Conservation (phyloP, 2,113 vertebrate species). For the Macquaria ambigua region DNA sequence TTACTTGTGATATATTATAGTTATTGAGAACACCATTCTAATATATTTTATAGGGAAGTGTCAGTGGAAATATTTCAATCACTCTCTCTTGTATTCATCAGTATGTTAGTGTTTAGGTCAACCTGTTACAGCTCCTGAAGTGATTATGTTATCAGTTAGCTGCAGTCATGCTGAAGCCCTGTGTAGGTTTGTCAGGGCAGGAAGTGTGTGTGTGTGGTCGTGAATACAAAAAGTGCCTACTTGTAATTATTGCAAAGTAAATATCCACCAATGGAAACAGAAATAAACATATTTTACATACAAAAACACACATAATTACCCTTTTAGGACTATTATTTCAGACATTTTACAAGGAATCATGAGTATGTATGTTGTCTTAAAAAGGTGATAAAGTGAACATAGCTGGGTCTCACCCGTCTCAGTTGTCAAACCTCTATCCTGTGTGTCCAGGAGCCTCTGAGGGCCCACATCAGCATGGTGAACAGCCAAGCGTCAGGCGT, state of each 20-base stretch:
- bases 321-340: background rate
- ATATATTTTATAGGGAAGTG: background rate
- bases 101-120: background rate
- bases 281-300: background rate
- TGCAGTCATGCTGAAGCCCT: background rate
- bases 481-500: constrained; percentile 82
- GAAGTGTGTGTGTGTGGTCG: background rate
- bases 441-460: constrained; percentile 45
- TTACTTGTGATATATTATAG: background rate
- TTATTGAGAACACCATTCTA: background rate
- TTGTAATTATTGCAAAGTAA: background rate
- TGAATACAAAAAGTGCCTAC: background rate
- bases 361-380: background rate
- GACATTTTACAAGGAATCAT: background rate
- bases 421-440: background rate
- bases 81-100: background rate
- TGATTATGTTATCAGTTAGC: background rate
- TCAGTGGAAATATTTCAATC: background rate
- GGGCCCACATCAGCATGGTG: constrained; percentile 79
- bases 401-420: background rate
- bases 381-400: background rate
- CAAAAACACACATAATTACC: too few species aligned
- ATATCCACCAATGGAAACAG: background rate
- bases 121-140: constrained; percentile 20
- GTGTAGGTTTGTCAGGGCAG: background rate